These are phyloP conservation scores for Agrypnus murinus DNA, from an alignment of 2,888 invertebrate genomes.

Conservation along the genomic window DNA sequence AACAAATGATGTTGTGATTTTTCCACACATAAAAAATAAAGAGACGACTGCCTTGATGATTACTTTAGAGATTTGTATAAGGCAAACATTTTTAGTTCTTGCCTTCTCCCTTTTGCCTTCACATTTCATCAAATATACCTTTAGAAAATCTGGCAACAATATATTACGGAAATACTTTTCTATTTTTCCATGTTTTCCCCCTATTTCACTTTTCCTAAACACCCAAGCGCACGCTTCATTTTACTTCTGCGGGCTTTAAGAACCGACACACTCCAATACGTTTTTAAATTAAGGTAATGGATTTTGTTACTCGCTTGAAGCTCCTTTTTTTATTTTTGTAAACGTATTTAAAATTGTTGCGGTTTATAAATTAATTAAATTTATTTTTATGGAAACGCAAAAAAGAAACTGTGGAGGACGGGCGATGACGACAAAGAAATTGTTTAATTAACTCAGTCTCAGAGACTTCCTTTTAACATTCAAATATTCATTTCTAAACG, in stretches of 20 bases:
- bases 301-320: constrained; percentile 24
- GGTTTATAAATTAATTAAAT: too few relatives aligned
- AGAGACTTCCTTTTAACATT: too few relatives aligned
- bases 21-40: constrained; percentile 5
- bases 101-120: too few relatives aligned
- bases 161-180: constrained; percentile 9
- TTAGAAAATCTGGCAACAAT: constrained; percentile 25
- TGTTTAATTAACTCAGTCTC: too few relatives aligned
- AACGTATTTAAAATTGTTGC: background rate
- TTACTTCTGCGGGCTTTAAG: constrained; percentile 24
- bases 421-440: too few relatives aligned
- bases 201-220: background rate
- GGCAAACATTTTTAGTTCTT: background rate
- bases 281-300: constrained; percentile 44
- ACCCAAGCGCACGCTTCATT: constrained; percentile 22
- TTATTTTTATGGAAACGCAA: too few relatives aligned
- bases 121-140: constrained; percentile 18
- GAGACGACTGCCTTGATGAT: background rate
- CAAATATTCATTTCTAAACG: too few relatives aligned
- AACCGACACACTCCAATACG: constrained; percentile 27
- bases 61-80: background rate
- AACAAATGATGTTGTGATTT: constrained; percentile 12
- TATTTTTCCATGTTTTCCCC: constrained; percentile 14
- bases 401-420: too few relatives aligned
- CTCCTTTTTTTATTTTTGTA: background rate